Conservation (phyloP, 2,797 vertebrate species). For the Smutsia temminckii region DNA sequence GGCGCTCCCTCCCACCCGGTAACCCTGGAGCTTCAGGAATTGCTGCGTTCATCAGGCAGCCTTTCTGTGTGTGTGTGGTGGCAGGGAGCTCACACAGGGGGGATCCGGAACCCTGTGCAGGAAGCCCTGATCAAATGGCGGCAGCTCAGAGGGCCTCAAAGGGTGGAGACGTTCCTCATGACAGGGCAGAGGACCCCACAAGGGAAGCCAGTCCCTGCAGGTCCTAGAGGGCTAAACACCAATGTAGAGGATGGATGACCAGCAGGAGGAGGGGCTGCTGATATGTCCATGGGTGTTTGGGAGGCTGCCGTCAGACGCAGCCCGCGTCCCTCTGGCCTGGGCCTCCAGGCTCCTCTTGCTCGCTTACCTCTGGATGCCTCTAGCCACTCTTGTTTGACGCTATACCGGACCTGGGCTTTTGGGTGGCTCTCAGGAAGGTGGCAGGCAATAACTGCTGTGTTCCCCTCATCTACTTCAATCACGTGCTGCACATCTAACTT, state of each 20-base stretch:
- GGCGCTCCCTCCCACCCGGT: background rate
- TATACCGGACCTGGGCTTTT: conserved; percentile 98
- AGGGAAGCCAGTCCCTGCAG: background rate
- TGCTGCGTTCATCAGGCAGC: background rate
- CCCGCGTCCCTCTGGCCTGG: background rate
- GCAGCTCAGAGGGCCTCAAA: background rate
- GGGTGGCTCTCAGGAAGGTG: conserved; percentile 98
- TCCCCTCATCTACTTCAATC: conserved; percentile 98
- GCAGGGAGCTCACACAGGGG: background rate
- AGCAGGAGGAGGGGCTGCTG: conserved; percentile 28
- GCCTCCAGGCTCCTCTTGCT: background rate
- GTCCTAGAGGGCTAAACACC: background rate
- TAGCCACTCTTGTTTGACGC: conserved; percentile 98
- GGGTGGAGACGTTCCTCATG: background rate
- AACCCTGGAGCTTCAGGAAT: background rate
- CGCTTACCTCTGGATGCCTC: conserved; percentile 95
- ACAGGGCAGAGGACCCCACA: background rate
- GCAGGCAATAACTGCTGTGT: conserved; percentile 96
- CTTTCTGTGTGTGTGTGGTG: background rate
- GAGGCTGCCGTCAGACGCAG: background rate
- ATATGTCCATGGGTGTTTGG: rapidly evolving
- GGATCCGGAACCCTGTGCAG: background rate
- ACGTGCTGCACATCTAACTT: conserved; percentile 95
- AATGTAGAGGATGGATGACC: background rate
- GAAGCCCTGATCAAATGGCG: background rate